Evolutionary conservation across 2,113 vertebrate genomes (phyloP).

Genomic region (Gadus macrocephalus): DNA sequence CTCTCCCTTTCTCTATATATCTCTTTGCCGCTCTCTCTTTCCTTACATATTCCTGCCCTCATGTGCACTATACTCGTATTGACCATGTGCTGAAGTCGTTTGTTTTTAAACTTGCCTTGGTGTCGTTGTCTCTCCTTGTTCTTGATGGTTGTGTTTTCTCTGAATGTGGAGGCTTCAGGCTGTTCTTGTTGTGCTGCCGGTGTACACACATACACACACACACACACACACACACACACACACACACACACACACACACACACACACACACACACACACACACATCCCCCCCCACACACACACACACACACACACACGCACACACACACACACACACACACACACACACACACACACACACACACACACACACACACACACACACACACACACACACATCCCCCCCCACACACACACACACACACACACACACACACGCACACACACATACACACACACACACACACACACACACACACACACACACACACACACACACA

Average conservation of each 20-base stretch:
- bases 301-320: slow-evolving; percentile 7
- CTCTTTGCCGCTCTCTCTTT: slow-evolving; percentile 10
- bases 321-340: too few species aligned
- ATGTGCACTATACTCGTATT: not conserved
- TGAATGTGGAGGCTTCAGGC: not conserved
- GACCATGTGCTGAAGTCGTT: not conserved
- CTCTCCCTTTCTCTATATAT: not conserved
- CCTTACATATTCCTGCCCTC: not conserved
- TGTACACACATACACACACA: too few species aligned
- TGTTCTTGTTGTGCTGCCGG: not conserved
- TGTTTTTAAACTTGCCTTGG: too few species aligned
- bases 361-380: too few species aligned
- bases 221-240: too few species aligned
- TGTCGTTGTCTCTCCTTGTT: not conserved
- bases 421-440: not conserved
- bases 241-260: too few species aligned
- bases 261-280: too few species aligned
- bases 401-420: slow-evolving; percentile 2
- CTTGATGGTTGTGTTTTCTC: not conserved
- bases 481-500: too few species aligned
- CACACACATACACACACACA: too few species aligned
- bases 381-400: too few species aligned
- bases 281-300: not conserved
- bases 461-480: too few species aligned
- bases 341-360: too few species aligned